A percentile compares a stretch with the other conserved stretches of the same genome.
Evolutionary conservation across 2,113 vertebrate species (phyloP).

Genomic region (Hipposideros armiger): DNA sequence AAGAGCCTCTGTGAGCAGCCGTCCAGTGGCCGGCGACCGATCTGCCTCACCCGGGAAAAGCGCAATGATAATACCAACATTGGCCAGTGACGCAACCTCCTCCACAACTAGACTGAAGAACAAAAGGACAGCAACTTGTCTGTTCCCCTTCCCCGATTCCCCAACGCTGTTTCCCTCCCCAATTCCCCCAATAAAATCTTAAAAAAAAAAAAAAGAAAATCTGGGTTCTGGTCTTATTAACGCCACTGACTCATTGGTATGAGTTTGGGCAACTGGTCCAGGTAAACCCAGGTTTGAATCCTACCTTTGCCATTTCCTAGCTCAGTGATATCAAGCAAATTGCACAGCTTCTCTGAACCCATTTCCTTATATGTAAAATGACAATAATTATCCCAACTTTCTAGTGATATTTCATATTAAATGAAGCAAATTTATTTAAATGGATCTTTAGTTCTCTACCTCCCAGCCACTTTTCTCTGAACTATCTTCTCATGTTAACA

Average conservation of each 20-base stretch:
- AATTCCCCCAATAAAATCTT: too few species aligned
- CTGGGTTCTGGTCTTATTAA: background rate
- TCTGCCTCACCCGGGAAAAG: too few species aligned
- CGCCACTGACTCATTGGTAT: background rate
- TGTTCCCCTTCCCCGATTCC: too few species aligned
- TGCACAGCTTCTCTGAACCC: background rate
- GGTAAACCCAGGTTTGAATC: background rate
- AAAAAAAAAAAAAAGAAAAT: background rate
- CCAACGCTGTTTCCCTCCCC: too few species aligned
- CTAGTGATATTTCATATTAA: slow-evolving; percentile 48
- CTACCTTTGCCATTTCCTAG: background rate
- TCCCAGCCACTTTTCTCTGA: slow-evolving; percentile 48
- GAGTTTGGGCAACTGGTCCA: background rate
- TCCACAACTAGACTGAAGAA: too few species aligned
- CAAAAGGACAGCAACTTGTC: too few species aligned
- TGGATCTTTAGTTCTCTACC: slow-evolving; percentile 12
- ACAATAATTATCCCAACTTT: slow-evolving; percentile 40
- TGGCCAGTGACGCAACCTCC: too few species aligned
- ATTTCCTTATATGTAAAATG: slow-evolving; percentile 4
- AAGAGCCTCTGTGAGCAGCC: too few species aligned
- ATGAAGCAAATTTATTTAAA: slow-evolving; percentile 67
- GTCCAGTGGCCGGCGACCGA: too few species aligned
- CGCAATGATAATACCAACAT: too few species aligned
- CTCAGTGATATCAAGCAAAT: background rate
- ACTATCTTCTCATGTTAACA: slow-evolving; percentile 41